Base-by-base conservation (phyloP, 2,888 invertebrate genomes). In the Synanthedon formicaeformis region DNA sequence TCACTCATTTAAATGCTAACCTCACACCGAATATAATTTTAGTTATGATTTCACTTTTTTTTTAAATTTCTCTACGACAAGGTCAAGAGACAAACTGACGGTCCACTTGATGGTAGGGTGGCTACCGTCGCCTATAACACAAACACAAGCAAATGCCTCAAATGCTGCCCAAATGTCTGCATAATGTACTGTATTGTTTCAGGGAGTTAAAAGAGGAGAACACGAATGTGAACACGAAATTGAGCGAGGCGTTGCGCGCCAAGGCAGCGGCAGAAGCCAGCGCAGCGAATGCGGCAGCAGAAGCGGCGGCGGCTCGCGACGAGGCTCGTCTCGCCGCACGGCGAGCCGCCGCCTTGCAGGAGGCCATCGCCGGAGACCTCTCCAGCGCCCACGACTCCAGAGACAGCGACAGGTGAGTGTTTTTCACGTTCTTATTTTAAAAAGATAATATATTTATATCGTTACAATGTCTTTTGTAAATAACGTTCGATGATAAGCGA, bases 271-370 rank as follows among this genome's bases (percentile, higher is more conserved):
- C 95, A 50, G 96, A 95, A 63, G 92, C 93, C 63, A 89, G 91
- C 49, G 89, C 93, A 52, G 91, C 92, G 55, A 88, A 91, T 27
- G 90, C 93, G 52, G 91, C 93, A 65, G 88, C 93, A 41, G 92
- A 95, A 78, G 89, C 91, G 52, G 80, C 93, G 62, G 89, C 92
- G 59, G 90, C 95, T 49, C 81, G 92, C 69, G 91, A 93, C 75
- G 97, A 98, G 81, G 90, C 98, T 50, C 90, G 96, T 52, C 87
- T 97, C 53, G 97, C 98, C 4, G 89, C 96, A 55, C 92, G 97
- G 59, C 90, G 98, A 56, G 97, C 97, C 62, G 92, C 96, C 50
- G 97, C 97, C 71, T 86, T 98, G 58, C 97, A 97, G 74, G 93
- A 95, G 67, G 97, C 97, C 57, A 94, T 98, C 75, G 96, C 96